Conservation (phyloP, 2,888 invertebrate species). For the Drosophila kambysellisi region DNA sequence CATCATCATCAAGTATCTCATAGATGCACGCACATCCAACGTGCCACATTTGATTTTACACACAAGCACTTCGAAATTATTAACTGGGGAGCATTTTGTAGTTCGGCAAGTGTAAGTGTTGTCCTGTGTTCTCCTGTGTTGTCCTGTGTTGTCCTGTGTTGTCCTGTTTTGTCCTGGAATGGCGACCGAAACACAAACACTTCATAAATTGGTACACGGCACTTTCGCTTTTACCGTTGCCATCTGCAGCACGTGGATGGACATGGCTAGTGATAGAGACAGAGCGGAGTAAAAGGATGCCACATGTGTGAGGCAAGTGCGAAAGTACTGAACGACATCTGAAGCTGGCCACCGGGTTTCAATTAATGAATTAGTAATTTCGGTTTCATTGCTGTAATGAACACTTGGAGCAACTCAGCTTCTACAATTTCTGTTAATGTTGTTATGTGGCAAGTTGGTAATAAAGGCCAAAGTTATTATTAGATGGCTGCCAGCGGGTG, state of each 20-base stretch:
- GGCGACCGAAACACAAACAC: conserved; percentile 61
- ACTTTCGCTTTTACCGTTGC: conserved; percentile 74
- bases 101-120: conserved; percentile 70
- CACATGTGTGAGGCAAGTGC: conserved; percentile 28
- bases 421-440: conserved; percentile 24
- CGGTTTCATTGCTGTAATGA: conserved; percentile 68
- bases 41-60: conserved; percentile 78
- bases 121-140: conserved; percentile 28
- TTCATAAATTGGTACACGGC: conserved; percentile 81
- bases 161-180: conserved; percentile 6
- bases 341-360: conserved; percentile 54
- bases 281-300: conserved; percentile 6
- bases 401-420: conserved; percentile 46
- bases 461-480: neutral
- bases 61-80: conserved; percentile 74
- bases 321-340: conserved; percentile 20
- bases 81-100: conserved; percentile 84
- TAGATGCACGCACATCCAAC: conserved; percentile 39
- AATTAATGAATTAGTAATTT: conserved; percentile 82
- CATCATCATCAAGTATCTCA: conserved; percentile 41
- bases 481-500: neutral
- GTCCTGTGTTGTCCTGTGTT: too few relatives aligned
- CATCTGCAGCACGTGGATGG: conserved; percentile 66
- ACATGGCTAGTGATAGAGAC: neutral
- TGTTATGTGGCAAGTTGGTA: conserved; percentile 33